phyloP scores from a whole-genome alignment of 2,113 vertebrate species.

The Hypocryptadius cinnamomeus region DNA sequence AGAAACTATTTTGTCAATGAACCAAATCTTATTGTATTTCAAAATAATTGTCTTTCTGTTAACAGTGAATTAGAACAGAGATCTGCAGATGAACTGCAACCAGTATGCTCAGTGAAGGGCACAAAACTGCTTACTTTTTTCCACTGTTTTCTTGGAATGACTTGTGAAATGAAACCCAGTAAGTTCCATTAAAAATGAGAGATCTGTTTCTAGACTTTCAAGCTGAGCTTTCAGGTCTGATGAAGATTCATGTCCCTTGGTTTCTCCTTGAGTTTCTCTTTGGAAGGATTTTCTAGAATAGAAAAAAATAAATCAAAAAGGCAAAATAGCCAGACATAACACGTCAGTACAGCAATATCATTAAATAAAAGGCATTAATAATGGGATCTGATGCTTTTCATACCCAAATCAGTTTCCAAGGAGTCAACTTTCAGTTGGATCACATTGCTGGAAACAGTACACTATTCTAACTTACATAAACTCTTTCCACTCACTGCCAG shows the following conservation, averaged over 20 bases:
- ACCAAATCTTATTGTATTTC: neutral
- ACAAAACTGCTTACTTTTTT: slow-evolving; percentile 69
- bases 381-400: neutral
- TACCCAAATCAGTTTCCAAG: neutral
- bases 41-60: neutral
- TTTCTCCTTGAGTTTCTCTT: neutral
- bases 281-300: slow-evolving; percentile 54
- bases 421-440: neutral
- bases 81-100: neutral
- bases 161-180: slow-evolving; percentile 75
- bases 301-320: neutral
- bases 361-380: neutral
- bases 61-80: neutral
- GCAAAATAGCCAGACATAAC: neutral
- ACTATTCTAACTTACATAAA: neutral
- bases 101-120: neutral
- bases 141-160: slow-evolving; percentile 71
- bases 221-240: slow-evolving; percentile 67
- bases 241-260: neutral
- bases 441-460: neutral
- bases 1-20: neutral
- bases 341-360: neutral
- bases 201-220: slow-evolving; percentile 68
- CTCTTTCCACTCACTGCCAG: neutral
- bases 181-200: slow-evolving; percentile 69